These are phyloP conservation scores for Colletes latitarsis DNA, from an alignment of 1,140 invertebrate genomes.

Conservation along the genomic window DNA sequence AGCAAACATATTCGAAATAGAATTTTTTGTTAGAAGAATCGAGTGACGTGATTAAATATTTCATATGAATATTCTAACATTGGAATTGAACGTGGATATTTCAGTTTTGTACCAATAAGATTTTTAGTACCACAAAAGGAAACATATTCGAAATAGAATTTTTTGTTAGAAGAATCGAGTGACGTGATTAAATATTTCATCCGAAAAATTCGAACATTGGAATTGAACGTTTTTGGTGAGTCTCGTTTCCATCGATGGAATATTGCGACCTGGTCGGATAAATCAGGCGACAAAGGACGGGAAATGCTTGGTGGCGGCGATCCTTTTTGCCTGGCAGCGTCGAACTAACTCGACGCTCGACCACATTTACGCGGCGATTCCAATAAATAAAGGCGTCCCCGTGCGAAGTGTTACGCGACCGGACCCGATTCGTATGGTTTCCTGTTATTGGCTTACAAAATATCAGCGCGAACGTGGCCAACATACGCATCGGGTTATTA, in stretches of 20 bases:
- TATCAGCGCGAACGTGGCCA: constrained; percentile 9
- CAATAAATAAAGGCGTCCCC: constrained; percentile 34
- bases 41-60: no score
- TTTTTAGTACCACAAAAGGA: no score
- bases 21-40: no score
- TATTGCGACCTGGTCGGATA: not conserved
- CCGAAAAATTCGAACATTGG: not conserved
- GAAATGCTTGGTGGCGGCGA: not conserved
- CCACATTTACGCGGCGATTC: constrained; percentile 23
- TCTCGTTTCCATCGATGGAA: no score
- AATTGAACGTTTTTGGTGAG: no score
- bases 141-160: no score
- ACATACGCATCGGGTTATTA: constrained; percentile 3
- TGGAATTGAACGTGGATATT: no score
- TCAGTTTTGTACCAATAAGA: no score
- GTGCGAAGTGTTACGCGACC: not conserved
- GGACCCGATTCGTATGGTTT: not conserved
- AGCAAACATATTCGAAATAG: no score
- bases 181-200: not conserved
- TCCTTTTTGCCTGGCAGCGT: not conserved
- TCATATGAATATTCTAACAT: no score
- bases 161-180: no score
- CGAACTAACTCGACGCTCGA: constrained; percentile 6
- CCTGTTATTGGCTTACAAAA: constrained; percentile 35
- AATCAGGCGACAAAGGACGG: not conserved